Evolutionary conservation across 1,140 invertebrate species (phyloP).

Genomic region (Halyomorpha halys): DNA sequence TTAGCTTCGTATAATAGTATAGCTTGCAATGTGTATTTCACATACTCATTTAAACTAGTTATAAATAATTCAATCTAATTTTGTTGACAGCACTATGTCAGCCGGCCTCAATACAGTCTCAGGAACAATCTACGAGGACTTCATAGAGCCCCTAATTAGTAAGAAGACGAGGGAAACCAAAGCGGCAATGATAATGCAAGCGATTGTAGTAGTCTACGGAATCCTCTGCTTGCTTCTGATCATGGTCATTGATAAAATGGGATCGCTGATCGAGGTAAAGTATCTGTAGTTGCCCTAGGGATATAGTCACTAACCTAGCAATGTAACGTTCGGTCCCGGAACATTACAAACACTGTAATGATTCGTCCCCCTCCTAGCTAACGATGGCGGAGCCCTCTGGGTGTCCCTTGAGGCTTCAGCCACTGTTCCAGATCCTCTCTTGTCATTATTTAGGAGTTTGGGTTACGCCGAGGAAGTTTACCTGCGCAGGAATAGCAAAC

Average conservation of each 20-base stretch:
- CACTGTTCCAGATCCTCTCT: too few relatives aligned
- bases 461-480: too few relatives aligned
- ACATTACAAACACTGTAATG: neutral
- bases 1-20: too few relatives aligned
- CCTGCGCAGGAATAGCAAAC: too few relatives aligned
- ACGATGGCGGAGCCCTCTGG: too few relatives aligned
- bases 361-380: neutral
- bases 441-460: too few relatives aligned
- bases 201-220: slow-evolving; percentile 47
- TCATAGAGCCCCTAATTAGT: slow-evolving; percentile 39
- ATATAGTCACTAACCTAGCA: too few relatives aligned
- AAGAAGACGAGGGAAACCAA: slow-evolving; percentile 37
- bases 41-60: too few relatives aligned
- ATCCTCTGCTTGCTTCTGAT: slow-evolving; percentile 45
- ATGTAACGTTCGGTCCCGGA: neutral
- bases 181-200: slow-evolving; percentile 43
- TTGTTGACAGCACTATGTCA: slow-evolving; percentile 54
- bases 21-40: too few relatives aligned
- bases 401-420: too few relatives aligned
- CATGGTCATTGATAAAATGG: slow-evolving; percentile 49
- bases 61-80: too few relatives aligned
- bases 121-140: slow-evolving; percentile 56
- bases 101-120: slow-evolving; percentile 53
- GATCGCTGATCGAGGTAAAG: slow-evolving; percentile 43
- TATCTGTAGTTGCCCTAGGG: too few relatives aligned